Evolutionary conservation across 2,888 invertebrate genomes (phyloP).

Genomic region (Scrobipalpa atriplicella): DNA sequence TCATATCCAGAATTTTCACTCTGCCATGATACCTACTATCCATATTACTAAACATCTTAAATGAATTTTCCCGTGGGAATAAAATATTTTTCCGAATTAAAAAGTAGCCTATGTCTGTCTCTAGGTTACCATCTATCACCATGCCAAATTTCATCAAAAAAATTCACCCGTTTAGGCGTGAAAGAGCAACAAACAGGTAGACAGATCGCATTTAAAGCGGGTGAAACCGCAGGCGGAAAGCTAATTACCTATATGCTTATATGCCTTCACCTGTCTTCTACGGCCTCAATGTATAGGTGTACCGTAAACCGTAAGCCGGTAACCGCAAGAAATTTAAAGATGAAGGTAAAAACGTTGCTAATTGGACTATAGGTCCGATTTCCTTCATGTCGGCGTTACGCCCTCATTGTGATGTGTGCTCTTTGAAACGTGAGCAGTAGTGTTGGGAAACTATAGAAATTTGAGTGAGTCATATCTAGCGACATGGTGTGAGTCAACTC

Average conservation of each 20-base stretch:
- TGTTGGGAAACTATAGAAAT: not conserved
- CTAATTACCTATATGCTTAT: not conserved
- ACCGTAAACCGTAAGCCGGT: not conserved
- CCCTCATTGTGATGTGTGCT: slow-evolving; percentile 30
- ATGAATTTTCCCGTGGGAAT: no score
- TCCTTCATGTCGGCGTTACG: slow-evolving; percentile 31
- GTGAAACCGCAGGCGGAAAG: no score
- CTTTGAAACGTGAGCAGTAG: slow-evolving; percentile 17
- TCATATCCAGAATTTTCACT: no score
- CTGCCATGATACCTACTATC: no score
- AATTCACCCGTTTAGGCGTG: no score
- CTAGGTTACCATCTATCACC: no score
- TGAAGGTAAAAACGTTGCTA: slow-evolving; percentile 25
- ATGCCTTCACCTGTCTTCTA: not conserved
- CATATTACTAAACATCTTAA: no score
- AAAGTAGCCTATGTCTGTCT: no score
- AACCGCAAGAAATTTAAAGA: not conserved
- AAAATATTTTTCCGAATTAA: no score
- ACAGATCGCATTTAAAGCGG: no score
- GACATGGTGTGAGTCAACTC: not conserved
- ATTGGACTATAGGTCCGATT: slow-evolving; percentile 26
- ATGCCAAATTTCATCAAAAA: no score
- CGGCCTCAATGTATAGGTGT: not conserved
- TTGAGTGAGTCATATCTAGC: not conserved
- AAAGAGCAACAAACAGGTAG: no score